Evolutionary conservation across 2,888 invertebrate genomes (phyloP).

Genomic region (Dynastes tityus): DNA sequence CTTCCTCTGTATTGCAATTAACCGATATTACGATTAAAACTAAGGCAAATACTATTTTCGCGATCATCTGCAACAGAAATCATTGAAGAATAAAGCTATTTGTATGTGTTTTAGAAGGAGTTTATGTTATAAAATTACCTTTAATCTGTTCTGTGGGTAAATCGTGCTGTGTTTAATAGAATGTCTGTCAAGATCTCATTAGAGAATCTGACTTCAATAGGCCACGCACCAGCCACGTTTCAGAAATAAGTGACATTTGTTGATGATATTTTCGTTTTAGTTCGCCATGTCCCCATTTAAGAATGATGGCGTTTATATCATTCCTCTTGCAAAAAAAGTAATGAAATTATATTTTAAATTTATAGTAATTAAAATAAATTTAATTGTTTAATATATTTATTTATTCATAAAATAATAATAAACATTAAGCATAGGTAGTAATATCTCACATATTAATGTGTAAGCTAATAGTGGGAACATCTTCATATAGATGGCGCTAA

Average conservation of each 20-base stretch:
- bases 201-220: background rate
- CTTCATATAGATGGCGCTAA: too few species aligned
- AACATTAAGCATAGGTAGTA: too few species aligned
- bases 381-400: too few species aligned
- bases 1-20: constrained; percentile 78
- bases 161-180: background rate
- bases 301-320: background rate
- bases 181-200: constrained; percentile 20
- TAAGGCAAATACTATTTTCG: constrained; percentile 44
- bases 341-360: too few species aligned
- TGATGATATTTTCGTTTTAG: background rate
- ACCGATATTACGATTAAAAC: constrained; percentile 70
- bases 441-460: too few species aligned
- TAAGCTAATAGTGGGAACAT: too few species aligned
- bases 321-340: too few species aligned
- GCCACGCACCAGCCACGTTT: constrained; percentile 53
- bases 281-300: background rate
- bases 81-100: background rate
- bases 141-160: constrained; percentile 1
- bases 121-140: constrained; percentile 48
- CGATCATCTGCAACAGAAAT: constrained; percentile 47
- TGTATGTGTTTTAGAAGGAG: background rate
- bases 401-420: too few species aligned
- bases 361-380: too few species aligned
- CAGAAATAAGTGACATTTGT: constrained; percentile 16